These are phyloP conservation scores for Diadegma fenestrale DNA, from an alignment of 2,888 invertebrate species.

Conservation along the genomic window DNA sequence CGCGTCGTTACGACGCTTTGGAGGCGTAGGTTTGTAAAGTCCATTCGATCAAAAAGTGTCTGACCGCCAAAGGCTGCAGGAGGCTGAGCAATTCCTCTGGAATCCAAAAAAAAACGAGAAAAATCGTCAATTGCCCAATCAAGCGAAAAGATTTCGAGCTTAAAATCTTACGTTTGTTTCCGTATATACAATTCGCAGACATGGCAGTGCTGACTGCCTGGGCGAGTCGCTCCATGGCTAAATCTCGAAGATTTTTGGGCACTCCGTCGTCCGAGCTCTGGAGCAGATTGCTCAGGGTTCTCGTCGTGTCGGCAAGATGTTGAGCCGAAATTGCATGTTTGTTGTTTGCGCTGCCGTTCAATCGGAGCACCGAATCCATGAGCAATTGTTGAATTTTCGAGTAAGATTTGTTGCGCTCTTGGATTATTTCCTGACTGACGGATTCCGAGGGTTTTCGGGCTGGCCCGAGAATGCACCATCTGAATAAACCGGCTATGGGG, in stretches of 20 bases:
- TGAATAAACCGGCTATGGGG: constrained; percentile 91
- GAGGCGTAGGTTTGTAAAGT: constrained; percentile 82
- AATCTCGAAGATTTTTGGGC: constrained; percentile 72
- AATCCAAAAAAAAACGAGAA: constrained; percentile 58
- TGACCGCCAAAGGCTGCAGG: constrained; percentile 81
- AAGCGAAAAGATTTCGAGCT: no score
- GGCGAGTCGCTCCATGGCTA: constrained; percentile 90
- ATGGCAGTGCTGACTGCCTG: constrained; percentile 94
- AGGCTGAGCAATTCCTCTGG: constrained; percentile 82
- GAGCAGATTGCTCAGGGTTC: constrained; percentile 76
- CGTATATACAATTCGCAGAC: constrained; percentile 92
- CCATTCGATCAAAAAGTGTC: constrained; percentile 83
- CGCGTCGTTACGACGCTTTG: constrained; percentile 77
- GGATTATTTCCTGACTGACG: constrained; percentile 62
- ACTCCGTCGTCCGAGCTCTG: constrained; percentile 73
- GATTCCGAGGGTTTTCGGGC: constrained; percentile 71
- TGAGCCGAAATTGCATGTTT: constrained; percentile 83
- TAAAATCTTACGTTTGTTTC: constrained; percentile 88
- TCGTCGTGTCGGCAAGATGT: constrained; percentile 81
- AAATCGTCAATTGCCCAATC: neutral
- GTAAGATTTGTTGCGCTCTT: constrained; percentile 77
- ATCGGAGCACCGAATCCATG: constrained; percentile 82
- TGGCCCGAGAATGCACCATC: constrained; percentile 83
- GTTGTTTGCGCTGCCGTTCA: constrained; percentile 80
- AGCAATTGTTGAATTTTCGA: constrained; percentile 82